Base-by-base conservation (phyloP, 2,888 invertebrate species). In the Rhingia rostrata region DNA sequence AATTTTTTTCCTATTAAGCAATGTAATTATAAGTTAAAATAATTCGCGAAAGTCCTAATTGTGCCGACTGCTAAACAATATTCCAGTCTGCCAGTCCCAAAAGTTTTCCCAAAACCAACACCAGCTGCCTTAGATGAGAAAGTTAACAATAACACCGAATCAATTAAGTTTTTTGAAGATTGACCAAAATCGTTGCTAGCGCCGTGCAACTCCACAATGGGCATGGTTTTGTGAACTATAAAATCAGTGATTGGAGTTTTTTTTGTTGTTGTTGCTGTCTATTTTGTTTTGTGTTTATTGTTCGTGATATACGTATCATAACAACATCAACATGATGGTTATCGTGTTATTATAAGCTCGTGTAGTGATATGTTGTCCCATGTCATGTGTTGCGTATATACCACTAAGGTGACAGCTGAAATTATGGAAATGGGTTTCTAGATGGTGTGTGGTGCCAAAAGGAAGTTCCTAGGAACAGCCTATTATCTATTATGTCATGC, bases 211-310 rank as follows among this genome's bases (percentile, higher is more conserved):
- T 45, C 51, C 41, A 69, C 22, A 63, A 53, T 54, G 69, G 77
- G 61, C 45, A 63, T 69, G 54, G 69, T 77, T 67, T 69, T 41
- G 69, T 77, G 77, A 54, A 49, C 69, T 77, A 69, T 39, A 77
- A 69, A 77, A 47, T 47, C 69, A 69, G 32, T 69, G 77, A 63
- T 61, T 69, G 61, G 64, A 61, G 14, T 77, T 53, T 60, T 32
- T 53, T 53, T 22, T 30, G 54, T 56, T 54, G 12, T 53, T 51
- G 4, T 6, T 39, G 37, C 39, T 5, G 14, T 14, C 12, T 4
- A 10, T 14, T 43, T 56, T 39, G 6, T 45, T 63, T 4, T 35
- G 33, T 60, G 35, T 43, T 37, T 12, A 10, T 6, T 30, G 43
- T 43, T 37, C 10, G 10, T 43, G 22, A 39, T 60, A 60, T 6